Evolutionary conservation across 1,140 invertebrate species (phyloP), one percentile per base, ranked within the genome.

Genomic region (Plodia interpunctella): DNA sequence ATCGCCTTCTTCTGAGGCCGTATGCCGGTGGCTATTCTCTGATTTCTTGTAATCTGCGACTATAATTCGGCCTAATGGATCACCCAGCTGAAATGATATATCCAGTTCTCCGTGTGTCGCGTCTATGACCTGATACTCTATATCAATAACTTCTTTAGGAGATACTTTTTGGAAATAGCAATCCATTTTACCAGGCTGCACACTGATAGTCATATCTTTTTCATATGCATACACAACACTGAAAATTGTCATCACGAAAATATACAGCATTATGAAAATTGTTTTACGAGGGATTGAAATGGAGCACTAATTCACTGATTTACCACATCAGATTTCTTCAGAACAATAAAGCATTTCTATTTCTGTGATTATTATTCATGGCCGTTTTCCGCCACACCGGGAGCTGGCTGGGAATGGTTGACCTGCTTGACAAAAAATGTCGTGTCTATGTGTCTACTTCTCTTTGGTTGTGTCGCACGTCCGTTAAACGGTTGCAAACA

Each of bases 41-140:
- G 92, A 90, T 79, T 94, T 94, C 72, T 94, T 94, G 63, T 91
- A 92, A 67, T 96, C 94, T 0, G 92, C 90, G 0, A 94, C 90
- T 3, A 96, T 76, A 3, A 94, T 88, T 61, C 91, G 74, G 5
- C 93, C 93, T 35, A 90, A 89, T 8, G 94, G 95, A 49, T 93
- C 92, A 0, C 90, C 68, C 20, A 96, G 64, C 53, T 91, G 90
- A 80, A 96, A 95, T 25, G 92, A 94, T n/a, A 96, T 94, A 77
- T 96, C 95, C 62, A 96, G 78, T 62, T 96, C 94, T 0, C 95
- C 95, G 61, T 94, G 93, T 0, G 92, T 91, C 19, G 95, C 94
- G 78, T 95, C 94, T 72, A 96, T 95, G 0, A 95, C 93, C 91
- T 95, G 94, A 80, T 95, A 96, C 75, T 95, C 94, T 25, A 95